Evolutionary conservation across 2,113 vertebrate genomes (phyloP).

Genomic region (Chelonoidis abingdonii): DNA sequence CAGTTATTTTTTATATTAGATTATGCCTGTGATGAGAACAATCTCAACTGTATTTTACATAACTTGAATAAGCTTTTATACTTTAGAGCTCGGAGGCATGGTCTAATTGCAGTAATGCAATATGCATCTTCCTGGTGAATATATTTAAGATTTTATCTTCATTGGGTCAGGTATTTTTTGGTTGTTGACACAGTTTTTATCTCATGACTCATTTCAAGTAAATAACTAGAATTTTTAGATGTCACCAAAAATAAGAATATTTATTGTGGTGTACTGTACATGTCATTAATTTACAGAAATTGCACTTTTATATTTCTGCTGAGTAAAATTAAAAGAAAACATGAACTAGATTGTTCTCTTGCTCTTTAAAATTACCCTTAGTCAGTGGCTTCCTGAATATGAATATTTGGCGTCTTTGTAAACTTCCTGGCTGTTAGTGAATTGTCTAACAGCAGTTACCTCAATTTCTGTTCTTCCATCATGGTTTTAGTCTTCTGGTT

Average conservation of each 20-base stretch:
- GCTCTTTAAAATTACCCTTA: constrained; percentile 39
- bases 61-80: constrained; percentile 69
- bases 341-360: constrained; percentile 8
- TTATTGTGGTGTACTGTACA: constrained; percentile 76
- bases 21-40: constrained; percentile 78
- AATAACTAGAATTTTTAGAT: constrained; percentile 68
- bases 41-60: constrained; percentile 70
- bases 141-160: constrained; percentile 64
- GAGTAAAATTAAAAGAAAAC: constrained; percentile 66
- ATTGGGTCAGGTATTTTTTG: constrained; percentile 69
- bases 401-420: too few species aligned
- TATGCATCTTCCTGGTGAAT: constrained; percentile 70
- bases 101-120: constrained; percentile 78
- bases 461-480: constrained; percentile 51
- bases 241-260: constrained; percentile 69
- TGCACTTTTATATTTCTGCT: constrained; percentile 78
- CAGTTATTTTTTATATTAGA: constrained; percentile 78
- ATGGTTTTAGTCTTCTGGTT: not conserved
- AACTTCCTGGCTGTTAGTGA: not conserved
- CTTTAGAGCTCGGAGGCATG: constrained; percentile 75
- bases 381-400: constrained; percentile 3
- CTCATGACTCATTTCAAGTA: constrained; percentile 50
- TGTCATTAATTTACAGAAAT: constrained; percentile 73
- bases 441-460: constrained; percentile 29
- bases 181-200: constrained; percentile 74